Evolutionary conservation across 2,797 vertebrate genomes (phyloP), one percentile per base, ranked within the genome.

Genomic region (Phrynocephalus forsythii): DNA sequence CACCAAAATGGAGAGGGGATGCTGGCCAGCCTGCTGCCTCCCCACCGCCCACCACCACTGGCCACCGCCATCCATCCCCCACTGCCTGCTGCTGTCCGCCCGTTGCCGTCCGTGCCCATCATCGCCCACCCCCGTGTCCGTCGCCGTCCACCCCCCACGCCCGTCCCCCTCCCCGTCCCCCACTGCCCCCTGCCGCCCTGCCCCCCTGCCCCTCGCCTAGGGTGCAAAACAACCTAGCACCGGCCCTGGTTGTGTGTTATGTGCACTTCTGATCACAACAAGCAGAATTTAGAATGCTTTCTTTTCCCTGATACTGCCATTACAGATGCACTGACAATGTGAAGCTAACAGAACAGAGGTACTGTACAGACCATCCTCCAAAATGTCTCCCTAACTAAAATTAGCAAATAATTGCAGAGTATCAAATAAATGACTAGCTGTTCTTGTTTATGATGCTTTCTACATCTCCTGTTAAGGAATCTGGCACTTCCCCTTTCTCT

Each of bases 391-490:
- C 63, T 30, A 48, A 82, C 56, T 91, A 87, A 86, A 93, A 94
- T 93, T 91, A 93, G 82, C 79, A 90, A 91, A 87, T 90, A 93
- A 92, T 92, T 94, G 38, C 26, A 72, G 44, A 89, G 66, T 15
- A 3, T 82, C 86, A 80, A 72, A 73, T 50, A 83, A 91, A 92
- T 92, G 69, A 78, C 81, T 92, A n/a, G 63, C 33, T 90, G 30
- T n/a, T 90, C 77, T 82, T 93, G 76, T 22, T 90, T 90, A 88
- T n/a, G 78, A 13, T 71, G 73, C 33, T 72, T 91, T 78, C 88
- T 60, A 93, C 94, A 87, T 80, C 90, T 85, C 86, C 16, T 0
- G 67, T 88, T 80, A 71, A 81, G 77, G 38, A 75, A 83, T 28
- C 86, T 77, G 28, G 15, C 68, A 89, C 38, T 91, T 89, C 44